A percentile compares a stretch with the other conserved stretches of the same genome.
Conservation (phyloP, 2,113 vertebrate genomes). For the Cinclus cinclus region DNA sequence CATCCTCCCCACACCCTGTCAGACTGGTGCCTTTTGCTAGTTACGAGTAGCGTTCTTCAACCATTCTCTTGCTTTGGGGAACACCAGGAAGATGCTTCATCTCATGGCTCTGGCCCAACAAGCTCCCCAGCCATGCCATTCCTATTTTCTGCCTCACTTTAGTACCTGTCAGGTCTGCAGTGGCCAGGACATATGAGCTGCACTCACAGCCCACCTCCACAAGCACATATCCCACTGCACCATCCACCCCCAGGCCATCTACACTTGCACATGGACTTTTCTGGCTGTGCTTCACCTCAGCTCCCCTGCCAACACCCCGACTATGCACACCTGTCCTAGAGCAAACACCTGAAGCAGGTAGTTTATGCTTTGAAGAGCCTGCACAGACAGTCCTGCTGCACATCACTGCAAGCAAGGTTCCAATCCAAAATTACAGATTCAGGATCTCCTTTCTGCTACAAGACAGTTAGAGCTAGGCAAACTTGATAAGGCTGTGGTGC, state of each 20-base stretch:
- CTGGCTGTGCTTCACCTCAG: neutral
- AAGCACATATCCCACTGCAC: neutral
- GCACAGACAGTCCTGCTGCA: neutral
- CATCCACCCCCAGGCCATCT: neutral
- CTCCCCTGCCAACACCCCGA: neutral
- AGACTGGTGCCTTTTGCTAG: neutral
- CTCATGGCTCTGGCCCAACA: neutral
- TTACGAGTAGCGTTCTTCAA: rapidly evolving
- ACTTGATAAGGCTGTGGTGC: neutral
- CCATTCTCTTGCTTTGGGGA: neutral
- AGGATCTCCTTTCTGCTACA: neutral
- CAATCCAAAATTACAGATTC: neutral
- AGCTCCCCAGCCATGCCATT: neutral
- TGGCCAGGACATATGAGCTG: neutral
- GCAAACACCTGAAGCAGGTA: neutral
- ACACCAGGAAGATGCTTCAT: neutral
- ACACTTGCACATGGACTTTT: neutral
- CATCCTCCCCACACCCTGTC: neutral
- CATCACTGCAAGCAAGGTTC: neutral
- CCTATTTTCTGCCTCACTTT: neutral
- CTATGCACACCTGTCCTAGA: neutral
- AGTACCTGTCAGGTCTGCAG: neutral
- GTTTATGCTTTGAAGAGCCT: neutral
- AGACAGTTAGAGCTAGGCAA: neutral
- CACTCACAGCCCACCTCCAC: neutral